phyloP scores from a whole-genome alignment of 2,797 vertebrate species.

The Rhinophrynus dorsalis region DNA sequence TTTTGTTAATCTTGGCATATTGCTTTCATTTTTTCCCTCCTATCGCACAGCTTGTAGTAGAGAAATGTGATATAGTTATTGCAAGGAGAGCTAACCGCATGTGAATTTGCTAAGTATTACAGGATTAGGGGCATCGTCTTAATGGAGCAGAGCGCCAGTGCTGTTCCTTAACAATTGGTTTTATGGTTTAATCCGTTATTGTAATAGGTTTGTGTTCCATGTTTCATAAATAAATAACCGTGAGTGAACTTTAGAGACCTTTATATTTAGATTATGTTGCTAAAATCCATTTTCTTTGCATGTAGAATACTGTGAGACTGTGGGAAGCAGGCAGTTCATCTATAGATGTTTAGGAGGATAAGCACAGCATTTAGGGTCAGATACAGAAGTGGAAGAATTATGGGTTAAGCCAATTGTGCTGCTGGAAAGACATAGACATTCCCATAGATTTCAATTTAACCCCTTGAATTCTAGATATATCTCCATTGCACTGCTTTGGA shows the following conservation, averaged over 20 bases:
- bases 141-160: constrained; percentile 45
- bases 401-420: too few relatives aligned
- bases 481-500: too few relatives aligned
- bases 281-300: neutral
- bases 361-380: too few relatives aligned
- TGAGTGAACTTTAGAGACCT: constrained; percentile 46
- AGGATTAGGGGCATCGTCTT: constrained; percentile 61
- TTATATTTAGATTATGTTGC: constrained; percentile 43
- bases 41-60: constrained; percentile 56
- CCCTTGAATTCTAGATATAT: too few relatives aligned
- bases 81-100: constrained; percentile 57
- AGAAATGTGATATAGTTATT: constrained; percentile 57
- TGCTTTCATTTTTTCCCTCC: constrained; percentile 54
- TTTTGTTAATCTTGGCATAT: constrained; percentile 63
- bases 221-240: constrained; percentile 47
- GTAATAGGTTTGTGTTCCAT: constrained; percentile 57
- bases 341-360: too few relatives aligned
- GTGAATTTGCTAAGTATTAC: constrained; percentile 59
- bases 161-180: constrained; percentile 53
- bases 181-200: constrained; percentile 62
- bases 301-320: too few relatives aligned
- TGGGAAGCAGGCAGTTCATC: too few relatives aligned
- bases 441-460: too few relatives aligned
- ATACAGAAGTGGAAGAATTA: too few relatives aligned
- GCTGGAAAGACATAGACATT: too few relatives aligned